Evolutionary conservation across 1,140 invertebrate species (phyloP).

Genomic region (Heliconius nattereri): DNA sequence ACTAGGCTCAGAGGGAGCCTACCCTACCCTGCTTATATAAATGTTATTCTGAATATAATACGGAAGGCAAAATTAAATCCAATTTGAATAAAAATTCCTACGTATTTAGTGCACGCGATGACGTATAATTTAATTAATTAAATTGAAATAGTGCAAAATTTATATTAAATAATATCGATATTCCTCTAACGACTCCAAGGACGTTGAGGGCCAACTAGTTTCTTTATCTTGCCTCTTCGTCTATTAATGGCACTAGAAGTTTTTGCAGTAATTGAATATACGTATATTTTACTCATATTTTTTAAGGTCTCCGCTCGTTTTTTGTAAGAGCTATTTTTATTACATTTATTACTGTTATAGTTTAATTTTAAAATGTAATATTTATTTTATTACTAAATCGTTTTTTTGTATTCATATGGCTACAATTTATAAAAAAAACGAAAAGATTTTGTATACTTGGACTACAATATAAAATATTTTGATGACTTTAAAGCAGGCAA

Average conservation of each 20-base stretch:
- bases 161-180: neutral
- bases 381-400: too few species aligned
- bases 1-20: too few species aligned
- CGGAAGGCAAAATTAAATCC: too few species aligned
- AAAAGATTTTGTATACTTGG: too few species aligned
- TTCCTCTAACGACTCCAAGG: neutral
- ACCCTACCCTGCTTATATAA: too few species aligned
- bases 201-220: neutral
- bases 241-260: neutral
- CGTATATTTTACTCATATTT: neutral
- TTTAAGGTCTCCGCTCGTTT: neutral
- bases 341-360: neutral
- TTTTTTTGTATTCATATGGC: too few species aligned
- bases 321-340: neutral
- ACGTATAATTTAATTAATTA: neutral
- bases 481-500: neutral
- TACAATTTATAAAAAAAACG: too few species aligned
- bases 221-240: constrained; percentile 3
- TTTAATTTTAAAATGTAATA: neutral
- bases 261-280: neutral
- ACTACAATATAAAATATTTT: neutral
- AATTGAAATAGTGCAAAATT: neutral
- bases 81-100: too few species aligned
- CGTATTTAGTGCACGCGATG: too few species aligned
- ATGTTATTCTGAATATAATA: too few species aligned